A percentile compares a stretch with the other conserved stretches of the same genome.
phyloP scores from a whole-genome alignment of 2,888 invertebrate genomes.

The Orthosia gracilis region DNA sequence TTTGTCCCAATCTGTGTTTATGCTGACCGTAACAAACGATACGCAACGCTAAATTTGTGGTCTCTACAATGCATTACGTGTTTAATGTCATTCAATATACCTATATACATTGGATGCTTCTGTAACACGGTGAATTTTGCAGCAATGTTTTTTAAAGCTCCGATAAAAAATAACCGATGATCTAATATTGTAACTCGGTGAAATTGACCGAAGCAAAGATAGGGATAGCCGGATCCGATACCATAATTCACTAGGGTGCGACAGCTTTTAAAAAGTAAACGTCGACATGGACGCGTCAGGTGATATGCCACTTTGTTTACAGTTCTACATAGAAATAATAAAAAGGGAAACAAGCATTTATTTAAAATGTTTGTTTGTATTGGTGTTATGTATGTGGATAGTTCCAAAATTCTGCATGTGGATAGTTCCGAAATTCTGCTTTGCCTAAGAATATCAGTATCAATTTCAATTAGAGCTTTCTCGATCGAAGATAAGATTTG shows the following conservation, averaged over 20 bases:
- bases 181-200: conserved; percentile 19
- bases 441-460: background rate
- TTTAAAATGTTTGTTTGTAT: background rate
- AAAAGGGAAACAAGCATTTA: background rate
- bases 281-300: conserved; percentile 26
- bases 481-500: too few relatives aligned
- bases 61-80: background rate
- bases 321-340: background rate
- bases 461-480: too few relatives aligned
- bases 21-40: conserved; percentile 14
- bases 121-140: background rate
- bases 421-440: too few relatives aligned
- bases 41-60: conserved; percentile 32
- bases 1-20: conserved; percentile 45
- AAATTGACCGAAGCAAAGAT: conserved; percentile 43
- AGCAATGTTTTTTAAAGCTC: conserved; percentile 8
- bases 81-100: background rate
- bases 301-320: conserved; percentile 30
- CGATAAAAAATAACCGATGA: conserved; percentile 23
- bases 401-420: too few relatives aligned
- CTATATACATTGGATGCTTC: background rate
- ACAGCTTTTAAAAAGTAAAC: conserved; percentile 27
- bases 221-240: conserved; percentile 10
- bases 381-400: background rate
- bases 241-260: conserved; percentile 35